Evolutionary conservation across 2,113 vertebrate species (phyloP), one percentile per base, ranked within the genome.

Genomic region (Mustela nigripes): DNA sequence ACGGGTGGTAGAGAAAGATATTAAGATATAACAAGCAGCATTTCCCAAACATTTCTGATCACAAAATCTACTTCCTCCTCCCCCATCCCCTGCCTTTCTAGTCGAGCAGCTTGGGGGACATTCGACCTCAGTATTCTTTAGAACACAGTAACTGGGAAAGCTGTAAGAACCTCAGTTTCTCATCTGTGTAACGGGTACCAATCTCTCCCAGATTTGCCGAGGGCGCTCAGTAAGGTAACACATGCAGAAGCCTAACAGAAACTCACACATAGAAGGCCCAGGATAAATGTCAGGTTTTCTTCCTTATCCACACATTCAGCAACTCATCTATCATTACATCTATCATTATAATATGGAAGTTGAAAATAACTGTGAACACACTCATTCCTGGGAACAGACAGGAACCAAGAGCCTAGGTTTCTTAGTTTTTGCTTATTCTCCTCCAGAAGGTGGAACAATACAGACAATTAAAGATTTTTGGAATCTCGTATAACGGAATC

Each of bases 281-380:
- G 4, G 56, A 7, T 45, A 58, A 78, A 11, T 60, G 31, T 48
- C 4, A 0, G 21, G 18, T 91, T 91, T 82, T 76, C 79, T 79
- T 96, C 53, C 28, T 67, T 36, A 67, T 33, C 39, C 33, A 83
- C 26, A 89, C 26, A 89, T 36, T n/a, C 1, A 83, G 39, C 7
- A 89, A 69, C 33, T 76, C 76, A 78, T 82, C 63, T 63, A n/a
- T 31, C 80, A 73, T 45, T 86, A 69, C 76, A 76, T 82, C 62
- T 63, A n/a, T 31, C 80, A 73, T 45, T 86, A 69, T 53, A 63
- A 62, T 63, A 90, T 39, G 83, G 3, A 26, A 94, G 60, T 11
- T 82, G 42, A 94, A 89, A 90, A 76, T 53, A 74, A 91, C 45
- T 89, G 53, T 84, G 83, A 94, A 83, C 56, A 69, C 21, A 89